Evolutionary conservation across 2,888 invertebrate species (phyloP).

Genomic region (Zygogramma bicolorata): DNA sequence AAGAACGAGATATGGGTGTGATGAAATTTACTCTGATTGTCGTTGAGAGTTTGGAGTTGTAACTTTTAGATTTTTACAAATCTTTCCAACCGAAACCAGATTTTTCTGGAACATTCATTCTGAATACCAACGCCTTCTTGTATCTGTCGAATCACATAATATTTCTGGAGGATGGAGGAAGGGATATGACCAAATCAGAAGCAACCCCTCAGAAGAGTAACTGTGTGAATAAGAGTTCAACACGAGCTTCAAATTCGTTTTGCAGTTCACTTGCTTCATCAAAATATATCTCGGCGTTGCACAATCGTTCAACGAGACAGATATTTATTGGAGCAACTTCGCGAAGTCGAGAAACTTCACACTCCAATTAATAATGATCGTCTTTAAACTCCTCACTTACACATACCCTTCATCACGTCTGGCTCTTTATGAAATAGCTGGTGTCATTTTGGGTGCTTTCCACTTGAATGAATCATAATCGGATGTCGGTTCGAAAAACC

Average conservation of each 20-base stretch:
- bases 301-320: constrained; percentile 3
- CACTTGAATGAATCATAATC: background rate
- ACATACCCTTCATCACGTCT: background rate
- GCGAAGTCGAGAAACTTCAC: constrained; percentile 7
- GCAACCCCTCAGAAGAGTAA: too few relatives aligned
- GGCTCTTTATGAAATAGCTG: background rate
- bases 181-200: too few relatives aligned
- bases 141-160: too few relatives aligned
- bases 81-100: too few relatives aligned
- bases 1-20: too few relatives aligned
- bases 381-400: background rate
- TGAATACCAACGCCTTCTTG: too few relatives aligned
- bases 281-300: background rate
- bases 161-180: too few relatives aligned
- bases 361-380: constrained; percentile 3
- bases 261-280: background rate
- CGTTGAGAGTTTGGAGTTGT: too few relatives aligned
- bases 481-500: background rate
- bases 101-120: too few relatives aligned
- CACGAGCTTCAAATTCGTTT: background rate
- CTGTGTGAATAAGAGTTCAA: background rate
- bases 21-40: too few relatives aligned
- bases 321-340: constrained; percentile 1
- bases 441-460: background rate
- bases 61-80: too few relatives aligned